Evolutionary conservation across 2,113 vertebrate genomes (phyloP), one percentile per base, ranked within the genome.

Genomic region (Myotis brandtii): DNA sequence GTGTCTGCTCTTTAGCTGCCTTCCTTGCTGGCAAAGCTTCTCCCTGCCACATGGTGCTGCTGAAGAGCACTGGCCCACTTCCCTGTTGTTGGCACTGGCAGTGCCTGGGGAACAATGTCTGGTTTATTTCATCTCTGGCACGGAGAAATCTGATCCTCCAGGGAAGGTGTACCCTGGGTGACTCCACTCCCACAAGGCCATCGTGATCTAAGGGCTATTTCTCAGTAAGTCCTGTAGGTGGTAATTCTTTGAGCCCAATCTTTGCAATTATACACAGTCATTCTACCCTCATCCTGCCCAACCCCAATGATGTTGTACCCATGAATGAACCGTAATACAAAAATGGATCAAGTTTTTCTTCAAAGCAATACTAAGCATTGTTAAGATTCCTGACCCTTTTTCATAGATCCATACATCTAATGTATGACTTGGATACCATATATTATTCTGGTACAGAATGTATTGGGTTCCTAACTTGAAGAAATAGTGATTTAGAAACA

Each of bases 121-220:
- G 54, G 21, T 70, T 93, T 93, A 81, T 96, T 64, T 92, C 32
- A 18, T 54, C 54, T 79, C 62, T 89, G 64, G 34, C 34, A 64
- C 17, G 40, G 40, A 48, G 11, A 43, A 93, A 48, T 34, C 25
- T 46, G 48, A 82, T 94, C 48, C 52, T 91, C 32, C 20, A 7
- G 72, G 82, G 40, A 64, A 86, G 30, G 37, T 7, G 2, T 85
- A 23, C 34, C 46, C 48, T 91, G 64, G 6, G 27, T 85, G 66
- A 93, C 25, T 94, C 40, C 17, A 76, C 34, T 83, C 48, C 64
- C n/a, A 32, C 50, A 37, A n/a, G 64, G 54, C 70, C 20, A 52
- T 14, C 40, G 52, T 56, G 56, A 92, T 21, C 37, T 34, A 73
- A n/a, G 13, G 23, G 6, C 21, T 50, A 21, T 40, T 95, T 12